Evolutionary conservation across 1,140 invertebrate genomes (phyloP), one percentile per base, ranked within the genome.

Genomic region (Drosophila neocordata): DNA sequence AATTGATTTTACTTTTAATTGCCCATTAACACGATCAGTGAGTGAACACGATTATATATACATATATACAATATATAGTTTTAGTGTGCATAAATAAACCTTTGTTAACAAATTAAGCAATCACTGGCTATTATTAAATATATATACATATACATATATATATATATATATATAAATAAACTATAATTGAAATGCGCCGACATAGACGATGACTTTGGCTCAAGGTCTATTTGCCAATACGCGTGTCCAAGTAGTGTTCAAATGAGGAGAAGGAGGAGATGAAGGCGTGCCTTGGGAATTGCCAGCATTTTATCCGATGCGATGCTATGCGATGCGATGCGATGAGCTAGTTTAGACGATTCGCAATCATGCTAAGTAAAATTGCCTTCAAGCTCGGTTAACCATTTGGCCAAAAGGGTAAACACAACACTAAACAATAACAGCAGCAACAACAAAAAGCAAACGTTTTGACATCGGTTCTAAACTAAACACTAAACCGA

Each of bases 41-140:
- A 20, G 41, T 48, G 41, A 31, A 31, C 27, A 31, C 27, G 27
- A 31, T 31, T 34, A 18, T 56, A 61, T 53, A 41, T 34, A 61
- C 44, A 79, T 52, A 68, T 44, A 65, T 20, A 8, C 6, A 31
- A 6, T 41, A 41, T 20, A 27, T 63, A 41, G 34, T 48, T 34
- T 31, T 38, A 48, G 27, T 24, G 64, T 62, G 35, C 31, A 31
- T n/a, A 48, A 60, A 35, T 27, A 73, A 84, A 57, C 75, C 73
- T 88, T 85, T 78, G 83, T 85, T 88, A 83, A 83, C 82, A 87
- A 68, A 75, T 87, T 82, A 76, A 79, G 83, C 83, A 87, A 87
- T 77, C 69, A 57, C 64, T 59, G 71, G 77, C 77, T 55, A 71
- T 80, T 70, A 85, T 84, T 84, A 87, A 87, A 64, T 48, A 12